Evolutionary conservation across 2,113 vertebrate genomes (phyloP).

Genomic region (Capreolus pygargus): DNA sequence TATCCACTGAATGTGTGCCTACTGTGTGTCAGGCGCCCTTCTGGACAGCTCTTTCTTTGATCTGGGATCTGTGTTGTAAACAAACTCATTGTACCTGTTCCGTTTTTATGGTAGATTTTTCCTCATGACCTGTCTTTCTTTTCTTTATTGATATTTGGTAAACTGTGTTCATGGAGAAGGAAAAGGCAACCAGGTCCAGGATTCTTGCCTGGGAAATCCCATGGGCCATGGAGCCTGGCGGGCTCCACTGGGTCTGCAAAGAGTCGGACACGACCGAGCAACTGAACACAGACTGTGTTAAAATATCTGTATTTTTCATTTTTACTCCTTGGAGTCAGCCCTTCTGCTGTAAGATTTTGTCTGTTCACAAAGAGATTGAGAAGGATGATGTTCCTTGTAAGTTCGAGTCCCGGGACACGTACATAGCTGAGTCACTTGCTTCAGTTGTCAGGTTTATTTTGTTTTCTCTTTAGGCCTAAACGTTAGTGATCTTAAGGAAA

Average conservation of each 20-base stretch:
- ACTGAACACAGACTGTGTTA: background rate
- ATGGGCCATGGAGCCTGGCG: background rate
- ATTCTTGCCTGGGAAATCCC: background rate
- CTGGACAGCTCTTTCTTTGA: background rate
- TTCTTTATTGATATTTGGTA: background rate
- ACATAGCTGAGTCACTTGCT: background rate
- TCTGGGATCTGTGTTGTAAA: background rate
- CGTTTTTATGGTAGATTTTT: background rate
- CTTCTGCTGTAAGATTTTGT: background rate
- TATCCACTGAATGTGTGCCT: rapidly evolving
- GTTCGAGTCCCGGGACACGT: background rate
- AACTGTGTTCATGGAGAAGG: background rate
- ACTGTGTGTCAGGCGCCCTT: rapidly evolving
- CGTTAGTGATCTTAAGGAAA: background rate
- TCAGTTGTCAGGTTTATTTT: background rate
- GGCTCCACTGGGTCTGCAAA: background rate
- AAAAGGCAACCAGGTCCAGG: background rate
- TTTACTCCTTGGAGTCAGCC: background rate
- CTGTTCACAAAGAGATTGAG: background rate
- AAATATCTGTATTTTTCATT: background rate
- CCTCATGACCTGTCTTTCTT: background rate
- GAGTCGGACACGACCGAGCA: background rate
- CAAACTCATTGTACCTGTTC: background rate
- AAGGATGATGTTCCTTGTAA: background rate
- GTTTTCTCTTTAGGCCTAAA: background rate